A percentile compares a stretch with the other conserved stretches of the same genome.
Conservation (phyloP, 2,888 invertebrate species). For the Ochlodes sylvanus region DNA sequence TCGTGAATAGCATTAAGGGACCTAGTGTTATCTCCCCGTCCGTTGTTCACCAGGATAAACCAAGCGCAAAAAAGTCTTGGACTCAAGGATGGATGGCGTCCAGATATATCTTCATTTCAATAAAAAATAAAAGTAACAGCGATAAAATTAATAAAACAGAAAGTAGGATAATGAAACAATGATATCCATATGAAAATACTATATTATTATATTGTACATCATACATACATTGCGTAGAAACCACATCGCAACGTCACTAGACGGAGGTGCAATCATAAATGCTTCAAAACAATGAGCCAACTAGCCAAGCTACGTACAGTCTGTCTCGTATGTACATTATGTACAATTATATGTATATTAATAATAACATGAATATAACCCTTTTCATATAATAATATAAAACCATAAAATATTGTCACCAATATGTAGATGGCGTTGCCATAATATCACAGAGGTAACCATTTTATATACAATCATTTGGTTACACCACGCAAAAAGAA, state of each 20-base stretch:
- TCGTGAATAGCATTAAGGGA: no score
- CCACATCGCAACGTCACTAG: slow-evolving; percentile 62
- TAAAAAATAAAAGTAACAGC: no score
- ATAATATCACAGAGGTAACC: slow-evolving; percentile 69
- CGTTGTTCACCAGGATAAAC: no score
- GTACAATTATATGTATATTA: slow-evolving; percentile 43
- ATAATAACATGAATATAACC: slow-evolving; percentile 30
- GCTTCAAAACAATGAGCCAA: slow-evolving; percentile 60
- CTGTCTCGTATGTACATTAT: slow-evolving; percentile 47
- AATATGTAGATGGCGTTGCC: slow-evolving; percentile 36
- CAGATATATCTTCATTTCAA: no score
- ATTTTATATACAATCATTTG: slow-evolving; percentile 48
- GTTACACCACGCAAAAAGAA: slow-evolving; percentile 41
- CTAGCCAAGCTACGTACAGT: slow-evolving; percentile 62
- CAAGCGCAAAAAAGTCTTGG: no score
- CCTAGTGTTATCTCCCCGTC: no score
- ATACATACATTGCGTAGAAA: slow-evolving; percentile 67
- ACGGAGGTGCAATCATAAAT: slow-evolving; percentile 66
- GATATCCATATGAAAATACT: slow-evolving; percentile 67
- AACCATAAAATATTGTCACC: slow-evolving; percentile 55
- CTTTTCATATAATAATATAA: slow-evolving; percentile 39
- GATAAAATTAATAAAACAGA: neutral
- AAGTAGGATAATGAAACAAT: slow-evolving; percentile 44
- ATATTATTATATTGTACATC: slow-evolving; percentile 70
- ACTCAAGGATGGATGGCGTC: no score